Base-by-base conservation (phyloP, 2,888 invertebrate genomes). In the Loripinus fragilis region DNA sequence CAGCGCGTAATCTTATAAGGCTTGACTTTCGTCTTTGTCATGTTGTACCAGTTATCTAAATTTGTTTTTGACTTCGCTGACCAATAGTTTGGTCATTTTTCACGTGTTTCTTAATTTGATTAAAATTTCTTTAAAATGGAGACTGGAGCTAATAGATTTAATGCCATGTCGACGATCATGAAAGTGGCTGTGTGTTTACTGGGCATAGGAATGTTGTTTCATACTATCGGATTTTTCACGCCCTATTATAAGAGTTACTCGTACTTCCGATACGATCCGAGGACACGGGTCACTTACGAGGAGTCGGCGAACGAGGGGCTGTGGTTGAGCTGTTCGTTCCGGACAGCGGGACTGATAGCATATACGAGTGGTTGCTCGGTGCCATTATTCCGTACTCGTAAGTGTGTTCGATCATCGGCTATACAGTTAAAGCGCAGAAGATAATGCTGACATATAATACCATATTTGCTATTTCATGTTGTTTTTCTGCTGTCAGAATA, bases 201-300 rank as follows among this genome's bases (percentile, higher is more conserved):
- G 12, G 20, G 41, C n/a, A 20, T 69, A 15, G 48, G 45, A 12
- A n/a, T 69, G 23, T 20, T 69, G 5, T 69, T 69, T 2, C 48
- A 69, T 30, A 42, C 42, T 8, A 48, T 69, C n/a, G 69, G 69
- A 12, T 69, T 25, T 69, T 38, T 42, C 28, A 30, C 69, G 28
- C 69, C 69, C 28, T 69, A 69, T 17, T 69, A 42, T n/a, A 12
- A n/a, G n/a, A 52, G 23, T 23, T 15, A 15, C 48, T 48, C 48
- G 10, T 48, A 48, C 48, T 3, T 48, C 3, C 48, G 48, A 5
- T 48, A 20, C 3, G 17, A n/a, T n/a, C 17, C 48, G 38, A 17
- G 8, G 15, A 52, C 23, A 25, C 7, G 25, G 23, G 23, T 25
- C 20, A 8, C 8, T 7, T n/a, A 25, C 20, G 3, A 20, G 23